phyloP scores from a whole-genome alignment of 2,888 invertebrate genomes.

The Eristalis pertinax region DNA sequence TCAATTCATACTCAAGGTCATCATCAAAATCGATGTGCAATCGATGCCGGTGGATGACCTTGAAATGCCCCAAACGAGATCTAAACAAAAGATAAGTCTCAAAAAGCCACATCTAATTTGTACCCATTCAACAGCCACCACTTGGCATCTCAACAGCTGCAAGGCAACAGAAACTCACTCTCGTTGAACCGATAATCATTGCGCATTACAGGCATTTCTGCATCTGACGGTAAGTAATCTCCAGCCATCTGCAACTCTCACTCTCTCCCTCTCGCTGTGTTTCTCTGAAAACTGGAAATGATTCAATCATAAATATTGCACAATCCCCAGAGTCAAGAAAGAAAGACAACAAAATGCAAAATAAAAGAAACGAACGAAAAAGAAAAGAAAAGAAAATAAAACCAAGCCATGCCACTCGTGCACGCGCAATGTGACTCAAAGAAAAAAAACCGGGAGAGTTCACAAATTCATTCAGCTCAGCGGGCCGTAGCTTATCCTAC shows the following conservation, averaged over 20 bases:
- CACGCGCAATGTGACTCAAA: conserved; percentile 24
- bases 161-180: neutral
- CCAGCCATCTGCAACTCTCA: neutral
- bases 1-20: neutral
- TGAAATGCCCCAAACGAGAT: neutral
- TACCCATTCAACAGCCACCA: neutral
- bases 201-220: neutral
- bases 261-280: conserved; percentile 10
- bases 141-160: neutral
- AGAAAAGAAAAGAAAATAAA: conserved; percentile 14
- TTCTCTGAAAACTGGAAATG: conserved; percentile 19
- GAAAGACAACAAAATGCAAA: conserved; percentile 31
- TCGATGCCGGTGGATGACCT: neutral
- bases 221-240: neutral
- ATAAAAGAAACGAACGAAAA: conserved; percentile 16
- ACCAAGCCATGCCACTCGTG: neutral
- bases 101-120: neutral
- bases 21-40: neutral
- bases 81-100: neutral
- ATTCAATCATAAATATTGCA: conserved; percentile 36
- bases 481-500: neutral
- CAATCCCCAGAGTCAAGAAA: conserved; percentile 22
- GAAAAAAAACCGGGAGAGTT: conserved; percentile 39
- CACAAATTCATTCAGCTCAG: neutral
- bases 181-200: neutral